A percentile compares a stretch with the other conserved stretches of the same genome.
Conservation (phyloP, 2,113 vertebrate species). For the Rhagologus leucostigma region DNA sequence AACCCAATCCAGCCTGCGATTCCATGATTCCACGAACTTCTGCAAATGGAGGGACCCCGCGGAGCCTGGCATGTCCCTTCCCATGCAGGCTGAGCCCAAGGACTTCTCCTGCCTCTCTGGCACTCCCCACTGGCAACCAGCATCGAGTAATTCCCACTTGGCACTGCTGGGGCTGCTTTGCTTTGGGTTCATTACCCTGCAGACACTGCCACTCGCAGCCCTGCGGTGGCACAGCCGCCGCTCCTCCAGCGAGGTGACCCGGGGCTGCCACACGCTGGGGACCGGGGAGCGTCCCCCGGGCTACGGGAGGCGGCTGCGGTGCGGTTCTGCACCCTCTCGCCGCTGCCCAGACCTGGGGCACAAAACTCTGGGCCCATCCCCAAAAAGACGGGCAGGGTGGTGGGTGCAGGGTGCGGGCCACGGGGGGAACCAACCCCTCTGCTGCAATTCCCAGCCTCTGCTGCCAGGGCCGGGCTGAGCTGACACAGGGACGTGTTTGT, state of each 20-base stretch:
- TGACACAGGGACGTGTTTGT: neutral
- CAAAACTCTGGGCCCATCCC: accelerated
- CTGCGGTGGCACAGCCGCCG: neutral
- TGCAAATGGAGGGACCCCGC: accelerated
- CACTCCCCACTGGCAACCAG: neutral
- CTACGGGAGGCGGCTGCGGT: neutral
- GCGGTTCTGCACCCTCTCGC: no score
- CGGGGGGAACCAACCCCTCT: neutral
- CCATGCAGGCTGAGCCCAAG: neutral
- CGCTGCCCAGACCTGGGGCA: neutral
- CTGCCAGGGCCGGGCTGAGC: neutral
- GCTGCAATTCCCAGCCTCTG: neutral
- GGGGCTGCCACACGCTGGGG: neutral
- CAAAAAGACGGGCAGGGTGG: neutral
- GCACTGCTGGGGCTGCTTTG: neutral
- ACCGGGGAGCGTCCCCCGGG: accelerated
- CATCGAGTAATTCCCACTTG: accelerated
- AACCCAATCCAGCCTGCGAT: neutral
- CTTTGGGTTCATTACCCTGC: neutral
- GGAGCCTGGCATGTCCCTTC: accelerated
- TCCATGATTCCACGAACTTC: neutral
- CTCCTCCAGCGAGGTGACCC: neutral
- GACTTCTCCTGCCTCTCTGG: neutral
- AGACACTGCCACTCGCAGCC: conserved; percentile 35
- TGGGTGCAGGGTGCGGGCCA: no score